phyloP scores from a whole-genome alignment of 2,113 vertebrate species.

The Progne subis region DNA sequence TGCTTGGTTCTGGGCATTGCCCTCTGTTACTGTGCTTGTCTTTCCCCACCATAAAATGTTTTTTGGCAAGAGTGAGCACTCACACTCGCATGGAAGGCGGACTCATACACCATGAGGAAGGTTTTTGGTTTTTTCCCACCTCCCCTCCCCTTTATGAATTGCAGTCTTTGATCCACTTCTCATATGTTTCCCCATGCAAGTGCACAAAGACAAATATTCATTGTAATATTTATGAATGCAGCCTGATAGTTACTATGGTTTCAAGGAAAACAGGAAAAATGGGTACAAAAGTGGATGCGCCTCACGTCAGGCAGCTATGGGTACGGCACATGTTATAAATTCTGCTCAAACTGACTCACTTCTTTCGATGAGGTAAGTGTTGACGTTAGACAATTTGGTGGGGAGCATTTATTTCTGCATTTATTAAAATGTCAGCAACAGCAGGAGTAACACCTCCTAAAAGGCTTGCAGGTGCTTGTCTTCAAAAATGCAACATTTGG shows the following conservation, averaged over 20 bases:
- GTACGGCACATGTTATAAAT: not conserved
- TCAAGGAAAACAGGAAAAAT: conserved; percentile 37
- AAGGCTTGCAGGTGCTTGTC: conserved; percentile 65
- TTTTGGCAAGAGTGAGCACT: not conserved
- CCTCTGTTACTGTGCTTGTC: not conserved
- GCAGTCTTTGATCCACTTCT: conserved; percentile 49
- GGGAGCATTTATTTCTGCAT: conserved; percentile 68
- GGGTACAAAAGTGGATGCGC: conserved; percentile 33
- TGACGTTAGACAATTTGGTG: conserved; percentile 69
- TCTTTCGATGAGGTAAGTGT: conserved; percentile 67
- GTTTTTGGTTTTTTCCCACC: too few species aligned
- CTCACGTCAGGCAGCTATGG: not conserved
- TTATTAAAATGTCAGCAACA: conserved; percentile 73
- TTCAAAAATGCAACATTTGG: conserved; percentile 29
- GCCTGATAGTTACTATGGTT: conserved; percentile 51
- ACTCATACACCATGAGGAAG: accelerated
- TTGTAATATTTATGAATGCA: conserved; percentile 29
- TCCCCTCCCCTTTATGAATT: not conserved
- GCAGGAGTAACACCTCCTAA: conserved; percentile 64
- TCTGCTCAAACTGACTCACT: conserved; percentile 56
- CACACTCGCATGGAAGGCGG: not conserved
- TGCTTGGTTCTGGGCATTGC: not conserved
- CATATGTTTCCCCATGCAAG: not conserved
- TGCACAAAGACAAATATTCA: conserved; percentile 33
- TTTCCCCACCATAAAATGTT: not conserved